Conservation (phyloP, 2,113 vertebrate species). For the Potamarius usumacintae region DNA sequence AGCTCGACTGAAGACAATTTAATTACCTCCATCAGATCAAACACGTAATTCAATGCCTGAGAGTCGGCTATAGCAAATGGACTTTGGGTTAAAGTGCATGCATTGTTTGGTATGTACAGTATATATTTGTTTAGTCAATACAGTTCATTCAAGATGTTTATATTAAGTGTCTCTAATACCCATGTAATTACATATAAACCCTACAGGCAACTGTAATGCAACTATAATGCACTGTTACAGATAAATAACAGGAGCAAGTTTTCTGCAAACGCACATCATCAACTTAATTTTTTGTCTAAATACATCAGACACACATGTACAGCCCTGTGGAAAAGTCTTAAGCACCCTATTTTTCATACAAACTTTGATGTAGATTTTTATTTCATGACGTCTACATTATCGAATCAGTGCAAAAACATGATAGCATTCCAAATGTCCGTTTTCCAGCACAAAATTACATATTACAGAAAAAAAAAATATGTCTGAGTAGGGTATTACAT, state of each 20-base stretch:
- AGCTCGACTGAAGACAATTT: slow-evolving; percentile 32
- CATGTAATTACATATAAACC: neutral
- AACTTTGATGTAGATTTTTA: too few species aligned
- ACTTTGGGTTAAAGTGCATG: slow-evolving; percentile 22
- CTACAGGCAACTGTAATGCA: neutral
- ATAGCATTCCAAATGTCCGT: too few species aligned
- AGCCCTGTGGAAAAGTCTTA: too few species aligned
- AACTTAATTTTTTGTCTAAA: neutral
- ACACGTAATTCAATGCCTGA: slow-evolving; percentile 36
- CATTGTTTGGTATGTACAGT: neutral
- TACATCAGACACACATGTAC: neutral
- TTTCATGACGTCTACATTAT: too few species aligned
- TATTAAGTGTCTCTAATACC: neutral
- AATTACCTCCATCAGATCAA: slow-evolving; percentile 40
- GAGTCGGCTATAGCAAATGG: slow-evolving; percentile 20
- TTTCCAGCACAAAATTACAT: too few species aligned
- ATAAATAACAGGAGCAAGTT: neutral
- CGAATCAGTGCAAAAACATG: too few species aligned
- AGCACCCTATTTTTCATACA: too few species aligned
- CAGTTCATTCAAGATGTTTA: neutral
- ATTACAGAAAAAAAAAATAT: too few species aligned
- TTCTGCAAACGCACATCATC: neutral
- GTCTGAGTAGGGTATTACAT: too few species aligned
- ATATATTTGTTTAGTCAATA: neutral
- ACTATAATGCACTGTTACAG: neutral